phyloP scores from a whole-genome alignment of 2,888 invertebrate species.

The Limnephilus lunatus region DNA sequence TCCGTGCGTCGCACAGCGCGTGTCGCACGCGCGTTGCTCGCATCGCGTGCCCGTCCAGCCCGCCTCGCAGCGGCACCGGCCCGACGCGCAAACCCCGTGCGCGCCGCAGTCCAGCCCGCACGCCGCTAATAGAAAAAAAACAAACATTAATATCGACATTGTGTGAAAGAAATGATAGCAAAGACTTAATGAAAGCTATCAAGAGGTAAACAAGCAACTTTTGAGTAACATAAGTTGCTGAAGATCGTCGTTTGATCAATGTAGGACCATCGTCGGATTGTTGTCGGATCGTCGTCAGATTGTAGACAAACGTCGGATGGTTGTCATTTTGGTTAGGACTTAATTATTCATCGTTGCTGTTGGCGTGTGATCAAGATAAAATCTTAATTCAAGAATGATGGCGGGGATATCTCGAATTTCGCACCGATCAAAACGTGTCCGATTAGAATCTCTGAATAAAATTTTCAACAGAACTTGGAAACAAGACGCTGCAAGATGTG shows the following conservation, averaged over 20 bases:
- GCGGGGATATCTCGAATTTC: neutral
- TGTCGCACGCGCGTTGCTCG: constrained; percentile 94
- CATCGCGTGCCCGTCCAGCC: constrained; percentile 97
- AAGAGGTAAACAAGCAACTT: neutral
- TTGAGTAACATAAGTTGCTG: neutral
- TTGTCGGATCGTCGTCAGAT: neutral
- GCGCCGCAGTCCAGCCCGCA: constrained; percentile 96
- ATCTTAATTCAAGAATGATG: neutral
- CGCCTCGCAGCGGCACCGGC: constrained; percentile 92
- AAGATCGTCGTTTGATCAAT: neutral
- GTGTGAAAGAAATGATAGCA: neutral
- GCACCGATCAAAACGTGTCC: constrained; percentile 1
- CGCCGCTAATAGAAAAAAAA: constrained; percentile 79
- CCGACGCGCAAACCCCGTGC: constrained; percentile 95
- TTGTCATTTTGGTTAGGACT: neutral
- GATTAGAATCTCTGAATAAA: neutral
- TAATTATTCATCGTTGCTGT: neutral
- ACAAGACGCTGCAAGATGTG: neutral
- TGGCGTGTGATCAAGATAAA: neutral
- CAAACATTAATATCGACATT: neutral
- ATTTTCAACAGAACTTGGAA: neutral
- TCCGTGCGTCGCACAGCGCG: constrained; percentile 95
- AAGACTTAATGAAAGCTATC: neutral
- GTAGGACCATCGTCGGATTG: neutral
- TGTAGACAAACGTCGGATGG: neutral